These are phyloP conservation scores for Troglohyphantes excavatus DNA, from an alignment of 2,888 invertebrate species.

Conservation along the genomic window DNA sequence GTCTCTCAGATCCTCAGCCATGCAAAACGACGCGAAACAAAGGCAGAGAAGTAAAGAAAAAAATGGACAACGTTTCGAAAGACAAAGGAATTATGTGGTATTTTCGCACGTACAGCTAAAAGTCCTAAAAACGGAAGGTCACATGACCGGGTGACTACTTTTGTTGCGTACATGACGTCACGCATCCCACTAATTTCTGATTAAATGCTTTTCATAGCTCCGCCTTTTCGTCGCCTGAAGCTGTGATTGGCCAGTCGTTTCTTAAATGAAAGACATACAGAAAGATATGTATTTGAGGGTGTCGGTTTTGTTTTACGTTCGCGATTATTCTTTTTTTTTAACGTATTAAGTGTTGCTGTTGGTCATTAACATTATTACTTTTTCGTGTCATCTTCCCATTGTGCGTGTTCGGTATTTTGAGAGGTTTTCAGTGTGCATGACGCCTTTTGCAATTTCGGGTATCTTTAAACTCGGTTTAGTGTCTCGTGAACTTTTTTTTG, in stretches of 20 bases:
- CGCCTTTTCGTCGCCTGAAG: slow-evolving; percentile 21
- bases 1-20: too few species aligned
- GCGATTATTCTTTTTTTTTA: slow-evolving; percentile 4
- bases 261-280: slow-evolving; percentile 27
- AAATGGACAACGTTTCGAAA: not conserved
- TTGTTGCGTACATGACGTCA: slow-evolving; percentile 59
- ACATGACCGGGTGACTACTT: slow-evolving; percentile 25
- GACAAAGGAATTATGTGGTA: slow-evolving; percentile 30
- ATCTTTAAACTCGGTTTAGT: slow-evolving; percentile 1
- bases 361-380: slow-evolving; percentile 23
- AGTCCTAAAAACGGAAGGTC: slow-evolving; percentile 47
- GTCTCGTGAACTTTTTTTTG: not conserved
- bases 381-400: not conserved
- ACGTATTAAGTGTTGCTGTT: slow-evolving; percentile 5
- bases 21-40: not conserved
- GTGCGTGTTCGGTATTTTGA: slow-evolving; percentile 3
- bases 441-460: not conserved
- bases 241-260: slow-evolving; percentile 19
- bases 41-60: not conserved
- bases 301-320: slow-evolving; percentile 14
- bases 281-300: not conserved
- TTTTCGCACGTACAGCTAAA: slow-evolving; percentile 22
- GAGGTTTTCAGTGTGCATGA: too few species aligned
- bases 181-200: slow-evolving; percentile 42
- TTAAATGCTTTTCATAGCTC: slow-evolving; percentile 37